Conservation (phyloP, 2,797 vertebrate genomes). For the Pogoniulus pusillus region DNA sequence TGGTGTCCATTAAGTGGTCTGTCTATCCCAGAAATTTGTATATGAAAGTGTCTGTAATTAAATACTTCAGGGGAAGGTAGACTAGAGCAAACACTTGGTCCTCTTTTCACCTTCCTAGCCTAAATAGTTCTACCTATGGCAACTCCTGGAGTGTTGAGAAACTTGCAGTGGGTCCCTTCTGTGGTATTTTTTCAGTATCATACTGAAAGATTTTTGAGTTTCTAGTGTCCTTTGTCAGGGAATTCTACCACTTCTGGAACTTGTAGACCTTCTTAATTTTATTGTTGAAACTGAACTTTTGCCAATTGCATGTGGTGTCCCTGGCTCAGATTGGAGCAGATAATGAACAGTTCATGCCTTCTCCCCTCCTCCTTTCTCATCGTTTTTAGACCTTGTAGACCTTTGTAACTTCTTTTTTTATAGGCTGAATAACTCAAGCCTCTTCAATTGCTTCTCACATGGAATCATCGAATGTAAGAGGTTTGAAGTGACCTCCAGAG, state of each 20-base stretch:
- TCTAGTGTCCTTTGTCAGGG: not conserved
- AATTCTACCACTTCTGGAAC: not conserved
- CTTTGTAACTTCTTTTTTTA: not conserved
- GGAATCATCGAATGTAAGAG: too few relatives aligned
- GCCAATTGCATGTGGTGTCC: not conserved
- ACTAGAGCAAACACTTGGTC: not conserved
- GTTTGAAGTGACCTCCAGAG: too few relatives aligned
- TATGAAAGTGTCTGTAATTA: not conserved
- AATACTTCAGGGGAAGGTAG: not conserved
- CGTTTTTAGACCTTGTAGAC: not conserved
- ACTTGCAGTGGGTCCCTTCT: not conserved
- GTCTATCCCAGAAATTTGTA: not conserved
- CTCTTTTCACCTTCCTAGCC: not conserved
- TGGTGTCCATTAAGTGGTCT: not conserved
- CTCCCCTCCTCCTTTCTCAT: not conserved
- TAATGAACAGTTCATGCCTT: accelerated
- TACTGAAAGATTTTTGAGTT: not conserved
- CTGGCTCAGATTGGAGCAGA: not conserved
- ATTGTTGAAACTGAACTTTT: not conserved
- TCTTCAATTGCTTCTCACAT: not conserved
- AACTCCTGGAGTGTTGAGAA: not conserved
- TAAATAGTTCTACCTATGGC: not conserved
- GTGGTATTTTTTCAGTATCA: not conserved
- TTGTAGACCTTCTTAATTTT: not conserved
- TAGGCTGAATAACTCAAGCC: not conserved